These are phyloP conservation scores for Parnassius glacialis DNA, from an alignment of 2,888 invertebrate genomes.

Conservation along the genomic window DNA sequence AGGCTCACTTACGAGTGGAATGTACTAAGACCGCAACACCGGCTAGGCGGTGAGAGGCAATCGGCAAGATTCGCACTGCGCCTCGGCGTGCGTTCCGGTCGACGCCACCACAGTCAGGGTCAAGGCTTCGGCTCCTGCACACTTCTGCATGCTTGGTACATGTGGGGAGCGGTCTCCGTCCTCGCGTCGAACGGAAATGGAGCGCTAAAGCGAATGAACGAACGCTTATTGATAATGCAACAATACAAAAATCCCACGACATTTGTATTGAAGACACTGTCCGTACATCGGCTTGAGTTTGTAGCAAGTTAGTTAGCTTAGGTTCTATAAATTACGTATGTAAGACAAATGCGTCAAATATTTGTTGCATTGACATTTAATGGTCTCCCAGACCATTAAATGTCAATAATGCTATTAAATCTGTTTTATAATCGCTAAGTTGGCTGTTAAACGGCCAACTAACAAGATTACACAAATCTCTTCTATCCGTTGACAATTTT, in stretches of 20 bases:
- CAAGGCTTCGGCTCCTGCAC: constrained; percentile 75
- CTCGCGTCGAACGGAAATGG: constrained; percentile 57
- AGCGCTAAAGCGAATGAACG: constrained; percentile 63
- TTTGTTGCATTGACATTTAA: no score
- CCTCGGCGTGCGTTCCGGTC: constrained; percentile 77
- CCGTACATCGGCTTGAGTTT: constrained; percentile 29
- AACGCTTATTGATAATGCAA: constrained; percentile 25
- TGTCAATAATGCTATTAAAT: constrained; percentile 45
- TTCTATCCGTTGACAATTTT: constrained; percentile 72
- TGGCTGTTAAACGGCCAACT: constrained; percentile 60
- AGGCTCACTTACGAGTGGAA: constrained; percentile 65
- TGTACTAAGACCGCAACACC: constrained; percentile 68
- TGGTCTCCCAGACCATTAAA: constrained; percentile 47
- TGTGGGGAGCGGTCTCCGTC: constrained; percentile 44
- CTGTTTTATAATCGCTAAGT: constrained; percentile 56
- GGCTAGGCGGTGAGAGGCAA: constrained; percentile 60
- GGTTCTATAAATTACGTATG: constrained; percentile 1
- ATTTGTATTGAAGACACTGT: constrained; percentile 42
- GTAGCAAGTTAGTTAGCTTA: no score
- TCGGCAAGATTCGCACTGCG: constrained; percentile 70
- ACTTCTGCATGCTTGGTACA: constrained; percentile 69
- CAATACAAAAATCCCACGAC: constrained; percentile 35
- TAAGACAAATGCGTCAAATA: not conserved
- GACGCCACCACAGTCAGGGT: constrained; percentile 79
- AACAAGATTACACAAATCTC: constrained; percentile 79